Conservation (phyloP, 92 coral and sea anemone species). For the Metridium senile region DNA sequence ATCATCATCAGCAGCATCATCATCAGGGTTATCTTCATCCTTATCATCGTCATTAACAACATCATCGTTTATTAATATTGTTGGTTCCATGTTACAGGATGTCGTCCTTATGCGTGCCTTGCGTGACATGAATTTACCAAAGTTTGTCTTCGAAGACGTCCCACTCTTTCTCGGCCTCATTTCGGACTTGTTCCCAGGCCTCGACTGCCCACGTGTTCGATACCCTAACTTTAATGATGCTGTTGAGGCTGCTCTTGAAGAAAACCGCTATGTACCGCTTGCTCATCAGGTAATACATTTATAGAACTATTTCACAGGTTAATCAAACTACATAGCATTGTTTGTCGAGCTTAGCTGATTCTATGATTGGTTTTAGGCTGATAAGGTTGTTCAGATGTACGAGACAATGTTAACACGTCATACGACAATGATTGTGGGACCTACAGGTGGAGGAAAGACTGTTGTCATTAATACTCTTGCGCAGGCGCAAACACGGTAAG, state of each 20-base stretch:
- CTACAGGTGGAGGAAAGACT: conserved; percentile 99
- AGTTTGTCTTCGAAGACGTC: conserved; percentile 98
- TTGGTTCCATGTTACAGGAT: conserved; percentile 51
- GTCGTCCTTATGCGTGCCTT: conserved; percentile 98
- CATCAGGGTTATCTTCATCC: neutral
- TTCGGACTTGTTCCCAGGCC: conserved; percentile 99
- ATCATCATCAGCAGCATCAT: neutral
- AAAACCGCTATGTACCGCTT: conserved; percentile 85
- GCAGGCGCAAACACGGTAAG: conserved; percentile 98
- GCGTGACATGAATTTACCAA: conserved; percentile 99
- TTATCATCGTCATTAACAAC: neutral
- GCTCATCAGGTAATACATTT: conserved; percentile 81
- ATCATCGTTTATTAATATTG: neutral
- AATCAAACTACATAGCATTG: neutral
- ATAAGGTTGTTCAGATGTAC: conserved; percentile 98
- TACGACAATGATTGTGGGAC: conserved; percentile 99
- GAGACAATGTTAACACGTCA: conserved; percentile 99
- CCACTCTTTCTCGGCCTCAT: conserved; percentile 98
- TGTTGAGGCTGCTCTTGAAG: conserved; percentile 86
- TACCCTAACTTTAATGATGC: conserved; percentile 98
- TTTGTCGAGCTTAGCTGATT: no score
- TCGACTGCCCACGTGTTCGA: conserved; percentile 98
- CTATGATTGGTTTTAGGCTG: conserved; percentile 73
- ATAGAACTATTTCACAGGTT: neutral
- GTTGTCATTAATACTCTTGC: conserved; percentile 97